phyloP scores from a whole-genome alignment of 2,888 invertebrate species.

The Lycocerus yunnanus region DNA sequence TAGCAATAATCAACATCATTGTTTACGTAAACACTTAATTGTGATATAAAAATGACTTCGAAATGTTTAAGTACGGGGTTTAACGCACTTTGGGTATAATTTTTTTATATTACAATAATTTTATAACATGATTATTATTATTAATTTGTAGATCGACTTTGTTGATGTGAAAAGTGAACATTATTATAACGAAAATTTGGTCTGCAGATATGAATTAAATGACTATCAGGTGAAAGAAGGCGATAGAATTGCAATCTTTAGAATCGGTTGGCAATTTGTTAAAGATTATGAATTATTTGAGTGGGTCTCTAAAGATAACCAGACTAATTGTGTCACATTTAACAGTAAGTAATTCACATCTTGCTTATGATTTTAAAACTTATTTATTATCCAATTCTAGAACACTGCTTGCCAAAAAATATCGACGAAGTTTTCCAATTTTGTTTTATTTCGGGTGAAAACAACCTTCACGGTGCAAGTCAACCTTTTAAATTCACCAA shows the following conservation, averaged over 20 bases:
- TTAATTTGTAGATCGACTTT: constrained; percentile 45
- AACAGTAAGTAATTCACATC: constrained; percentile 44
- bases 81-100: neutral
- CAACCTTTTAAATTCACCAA: constrained; percentile 47
- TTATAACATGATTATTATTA: neutral
- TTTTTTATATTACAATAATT: no score
- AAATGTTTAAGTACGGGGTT: neutral
- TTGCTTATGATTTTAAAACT: neutral
- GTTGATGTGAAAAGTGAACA: constrained; percentile 45
- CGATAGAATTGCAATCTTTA: constrained; percentile 51
- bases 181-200: constrained; percentile 43
- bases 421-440: constrained; percentile 50
- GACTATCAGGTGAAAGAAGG: constrained; percentile 48
- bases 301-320: constrained; percentile 42
- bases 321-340: constrained; percentile 39
- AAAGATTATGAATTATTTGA: constrained; percentile 51
- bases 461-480: constrained; percentile 50
- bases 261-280: constrained; percentile 51
- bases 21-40: neutral
- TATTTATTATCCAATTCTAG: constrained; percentile 39
- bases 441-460: constrained; percentile 50
- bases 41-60: neutral
- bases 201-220: constrained; percentile 43
- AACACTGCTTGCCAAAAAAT: constrained; percentile 45
- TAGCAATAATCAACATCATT: neutral